Evolutionary conservation across 2,797 vertebrate species (phyloP), one percentile per base, ranked within the genome.

Genomic region (Lithobates pipiens): DNA sequence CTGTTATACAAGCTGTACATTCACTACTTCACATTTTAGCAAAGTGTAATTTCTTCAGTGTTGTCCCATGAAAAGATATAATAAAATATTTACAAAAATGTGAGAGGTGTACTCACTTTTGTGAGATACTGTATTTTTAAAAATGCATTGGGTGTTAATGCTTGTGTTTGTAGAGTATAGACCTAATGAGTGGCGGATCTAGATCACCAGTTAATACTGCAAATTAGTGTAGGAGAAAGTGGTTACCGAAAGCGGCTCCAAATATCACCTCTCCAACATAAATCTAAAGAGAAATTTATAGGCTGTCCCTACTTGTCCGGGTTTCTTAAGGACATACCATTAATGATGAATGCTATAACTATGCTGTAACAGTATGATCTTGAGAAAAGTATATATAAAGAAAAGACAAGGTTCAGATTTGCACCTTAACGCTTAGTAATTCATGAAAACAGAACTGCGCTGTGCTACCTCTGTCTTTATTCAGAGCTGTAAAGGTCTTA

Each of bases 331-430:
- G 86, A 80, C 71, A 87, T 2, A 50, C 10, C 11, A 32, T 68
- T 67, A 67, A 36, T 63, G 42, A 29, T 78, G 32, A 70, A 74
- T 76, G 71, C 23, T 23, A 54, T 42, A 67, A 34, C 46, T 44
- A 69, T 61, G 2, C 39, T 75, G 16, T 44, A 75, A 76, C 72
- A 75, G 70, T 72, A n/a, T 32, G 54, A 83, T 75, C 32, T 70
- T 83, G 70, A 79, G 32, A 83, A 75, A 54, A 10, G 36, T 69
- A 78, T 75, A 82, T 80, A 84, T 76, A 46, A 78, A 87, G 21
- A 70, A 83, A 78, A 77, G 68, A 83, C 61, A 74, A 80, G 63
- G 61, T 10, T 13, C 29, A 29, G 81, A 79, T 87, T 83, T 80
- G 71, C 81, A 83, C 81, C 76, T 83, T 61, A 63, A 34, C 13